Evolutionary conservation across 2,797 vertebrate genomes (phyloP), one percentile per base, ranked within the genome.

Genomic region (Semotilus atromaculatus): DNA sequence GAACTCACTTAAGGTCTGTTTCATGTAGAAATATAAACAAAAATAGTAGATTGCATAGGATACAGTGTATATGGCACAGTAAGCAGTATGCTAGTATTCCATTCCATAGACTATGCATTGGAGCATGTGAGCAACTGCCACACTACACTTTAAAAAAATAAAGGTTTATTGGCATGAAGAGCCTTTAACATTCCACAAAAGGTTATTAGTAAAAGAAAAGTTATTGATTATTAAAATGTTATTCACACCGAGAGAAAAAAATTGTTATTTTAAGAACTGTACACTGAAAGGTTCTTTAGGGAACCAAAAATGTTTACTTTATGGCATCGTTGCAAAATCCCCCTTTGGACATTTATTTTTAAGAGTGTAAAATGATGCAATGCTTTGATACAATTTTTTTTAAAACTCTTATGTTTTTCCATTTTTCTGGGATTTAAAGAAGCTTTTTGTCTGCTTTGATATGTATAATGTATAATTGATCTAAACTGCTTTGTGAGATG

Each of bases 401-500:
- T n/a, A n/a, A n/a, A 71, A n/a, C 34, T 48, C 26, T 48, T 18
- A 45, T 29, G 38, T 80, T 48, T 79, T 67, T 26, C 23, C 8
- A 48, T 43, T 67, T 80, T 51, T 51, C 45, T 67, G 43, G 40
- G 62, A 68, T 80, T 80, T 80, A 66, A 80, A 48, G 62, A 80
- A 34, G 29, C 38, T 66, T 62, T 74, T 43, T 58, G 67, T 82
- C 67, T 43, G 26, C 68, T 82, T 73, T 82, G 70, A 82, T 58
- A 62, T 73, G 70, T 48, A 60, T 82, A 82, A 73, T 82, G 70
- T 48, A 60, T 82, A 82, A 73, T 82, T 67, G 66, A 76, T 76
- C 43, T 38, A 67, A 66, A 66, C 72, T 66, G 60, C 64, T 80
- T 83, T 76, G 81, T 75, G 60, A 48, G 53, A 71, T 7, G 55